Evolutionary conservation across 2,888 invertebrate genomes (phyloP).

Genomic region (Lathronympha strigana): DNA sequence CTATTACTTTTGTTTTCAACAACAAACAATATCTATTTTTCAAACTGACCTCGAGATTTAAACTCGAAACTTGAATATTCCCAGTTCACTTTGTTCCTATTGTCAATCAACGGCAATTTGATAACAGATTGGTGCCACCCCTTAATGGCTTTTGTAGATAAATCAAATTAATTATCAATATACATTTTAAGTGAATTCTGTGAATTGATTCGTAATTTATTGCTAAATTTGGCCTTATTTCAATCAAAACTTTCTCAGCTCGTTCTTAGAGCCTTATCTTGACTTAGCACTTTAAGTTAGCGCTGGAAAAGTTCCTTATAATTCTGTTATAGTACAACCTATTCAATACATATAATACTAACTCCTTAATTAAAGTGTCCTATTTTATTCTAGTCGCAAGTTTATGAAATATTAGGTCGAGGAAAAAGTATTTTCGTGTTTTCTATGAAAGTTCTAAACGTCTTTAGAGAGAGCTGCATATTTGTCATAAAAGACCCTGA

Average conservation of each 20-base stretch:
- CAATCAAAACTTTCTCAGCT: conserved; percentile 50
- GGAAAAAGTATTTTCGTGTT: no score
- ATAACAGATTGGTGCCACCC: conserved; percentile 31
- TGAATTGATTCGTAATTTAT: conserved; percentile 51
- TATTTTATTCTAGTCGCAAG: conserved; percentile 2
- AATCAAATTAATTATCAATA: conserved; percentile 44
- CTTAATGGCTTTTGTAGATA: conserved; percentile 41
- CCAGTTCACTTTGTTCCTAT: conserved; percentile 21
- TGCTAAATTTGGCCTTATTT: conserved; percentile 45
- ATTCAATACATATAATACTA: conserved; percentile 24
- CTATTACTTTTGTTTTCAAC: conserved; percentile 37
- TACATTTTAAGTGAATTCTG: conserved; percentile 47
- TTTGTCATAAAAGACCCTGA: no score
- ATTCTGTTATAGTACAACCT: conserved; percentile 29
- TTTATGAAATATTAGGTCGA: not conserved
- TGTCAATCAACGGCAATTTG: conserved; percentile 37
- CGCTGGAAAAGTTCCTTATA: conserved; percentile 23
- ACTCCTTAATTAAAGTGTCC: conserved; percentile 21
- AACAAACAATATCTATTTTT: conserved; percentile 32
- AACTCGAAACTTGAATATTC: no score
- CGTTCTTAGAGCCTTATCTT: conserved; percentile 48
- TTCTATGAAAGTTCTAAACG: no score
- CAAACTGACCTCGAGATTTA: conserved; percentile 27
- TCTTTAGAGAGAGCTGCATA: no score
- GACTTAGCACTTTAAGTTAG: conserved; percentile 39